A percentile compares a stretch with the other conserved stretches of the same genome.
Conservation (phyloP, 2,797 vertebrate genomes). For the Girardinus metallicus region DNA sequence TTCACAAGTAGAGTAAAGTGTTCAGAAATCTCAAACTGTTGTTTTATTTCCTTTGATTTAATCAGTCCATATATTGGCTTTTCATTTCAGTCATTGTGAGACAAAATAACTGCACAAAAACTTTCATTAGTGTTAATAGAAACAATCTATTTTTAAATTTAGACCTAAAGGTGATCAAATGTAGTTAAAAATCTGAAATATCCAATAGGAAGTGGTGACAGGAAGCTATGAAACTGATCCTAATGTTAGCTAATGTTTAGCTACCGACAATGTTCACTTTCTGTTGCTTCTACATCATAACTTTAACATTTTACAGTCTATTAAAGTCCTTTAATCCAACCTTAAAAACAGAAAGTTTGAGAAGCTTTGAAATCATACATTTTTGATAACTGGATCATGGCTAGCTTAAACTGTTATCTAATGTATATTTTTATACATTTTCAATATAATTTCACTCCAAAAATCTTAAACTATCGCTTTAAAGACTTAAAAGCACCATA, state of each 20-base stretch:
- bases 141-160: neutral
- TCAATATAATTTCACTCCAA: neutral
- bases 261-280: neutral
- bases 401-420: neutral
- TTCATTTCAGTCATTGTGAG: neutral
- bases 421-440: neutral
- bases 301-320: neutral
- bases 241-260: neutral
- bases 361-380: neutral
- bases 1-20: neutral
- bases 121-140: too few species aligned
- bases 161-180: neutral
- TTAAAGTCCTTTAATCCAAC: neutral
- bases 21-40: neutral
- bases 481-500: constrained; percentile 28
- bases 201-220: neutral
- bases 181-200: neutral
- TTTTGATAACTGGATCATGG: neutral
- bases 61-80: neutral
- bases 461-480: neutral
- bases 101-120: too few species aligned
- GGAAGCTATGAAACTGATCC: neutral
- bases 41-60: neutral
- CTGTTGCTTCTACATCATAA: neutral
- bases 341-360: neutral